Evolutionary conservation across 1,140 invertebrate species (phyloP).

Genomic region (Paraescarpia echinospica): DNA sequence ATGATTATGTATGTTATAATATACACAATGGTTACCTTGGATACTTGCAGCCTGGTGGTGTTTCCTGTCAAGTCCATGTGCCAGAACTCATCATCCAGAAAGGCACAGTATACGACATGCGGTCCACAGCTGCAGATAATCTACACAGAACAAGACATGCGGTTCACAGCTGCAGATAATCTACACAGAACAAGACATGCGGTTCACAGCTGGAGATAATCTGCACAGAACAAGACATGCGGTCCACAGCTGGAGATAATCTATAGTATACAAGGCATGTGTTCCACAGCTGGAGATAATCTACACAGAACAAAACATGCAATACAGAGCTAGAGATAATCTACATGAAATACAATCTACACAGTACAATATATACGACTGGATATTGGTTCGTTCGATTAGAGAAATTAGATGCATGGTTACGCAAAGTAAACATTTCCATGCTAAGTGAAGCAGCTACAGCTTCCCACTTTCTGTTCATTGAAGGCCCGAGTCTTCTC

Average conservation of each 20-base stretch:
- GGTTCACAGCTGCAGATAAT: background rate
- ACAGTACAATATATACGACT: no score
- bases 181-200: no score
- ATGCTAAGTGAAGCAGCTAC: background rate
- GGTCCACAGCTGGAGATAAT: background rate
- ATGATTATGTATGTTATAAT: no score
- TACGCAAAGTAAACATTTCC: background rate
- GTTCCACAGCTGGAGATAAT: background rate
- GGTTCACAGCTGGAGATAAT: background rate
- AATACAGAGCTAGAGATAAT: background rate
- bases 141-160: background rate
- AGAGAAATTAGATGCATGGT: no score
- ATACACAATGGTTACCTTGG: background rate
- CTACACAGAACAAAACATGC: background rate
- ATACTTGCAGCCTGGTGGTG: background rate
- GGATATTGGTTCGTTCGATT: no score
- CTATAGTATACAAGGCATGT: no score
- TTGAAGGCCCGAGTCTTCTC: background rate
- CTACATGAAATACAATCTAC: no score
- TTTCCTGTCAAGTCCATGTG: background rate
- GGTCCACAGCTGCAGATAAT: background rate
- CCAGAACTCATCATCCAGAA: background rate
- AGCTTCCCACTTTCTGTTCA: background rate
- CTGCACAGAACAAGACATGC: background rate
- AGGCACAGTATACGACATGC: slow-evolving; percentile 14